Conservation (phyloP, 2,888 invertebrate species). For the Dryomyza anilis region DNA sequence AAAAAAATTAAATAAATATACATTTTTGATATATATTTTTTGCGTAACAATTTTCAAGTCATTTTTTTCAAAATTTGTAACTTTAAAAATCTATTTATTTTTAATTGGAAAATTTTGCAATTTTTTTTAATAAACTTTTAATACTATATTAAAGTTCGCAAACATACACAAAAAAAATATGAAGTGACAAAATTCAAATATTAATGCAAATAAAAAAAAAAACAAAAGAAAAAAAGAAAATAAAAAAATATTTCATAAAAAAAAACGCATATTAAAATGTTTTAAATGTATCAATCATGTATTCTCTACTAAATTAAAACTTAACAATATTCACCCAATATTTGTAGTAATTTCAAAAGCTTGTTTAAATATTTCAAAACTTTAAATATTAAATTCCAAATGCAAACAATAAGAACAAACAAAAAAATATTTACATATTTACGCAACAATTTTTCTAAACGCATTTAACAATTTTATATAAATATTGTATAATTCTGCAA, state of each 20-base stretch:
- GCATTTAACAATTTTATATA: constrained; percentile 26
- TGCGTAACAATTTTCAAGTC: no score
- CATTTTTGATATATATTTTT: no score
- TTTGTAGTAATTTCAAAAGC: constrained; percentile 52
- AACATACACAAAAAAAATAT: background rate
- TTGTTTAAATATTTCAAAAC: constrained; percentile 54
- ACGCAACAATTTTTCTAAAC: constrained; percentile 24
- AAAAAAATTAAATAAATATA: background rate
- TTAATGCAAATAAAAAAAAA: background rate
- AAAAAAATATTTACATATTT: constrained; percentile 23
- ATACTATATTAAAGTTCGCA: background rate
- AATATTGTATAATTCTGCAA: no score
- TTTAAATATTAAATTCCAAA: constrained; percentile 46
- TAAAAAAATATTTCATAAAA: background rate
- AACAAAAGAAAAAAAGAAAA: background rate
- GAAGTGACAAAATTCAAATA: background rate
- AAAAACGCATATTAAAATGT: background rate
- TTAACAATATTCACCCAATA: constrained; percentile 10
- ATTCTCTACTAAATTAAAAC: constrained; percentile 15
- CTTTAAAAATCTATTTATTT: no score
- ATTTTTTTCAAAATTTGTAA: no score
- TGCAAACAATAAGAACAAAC: constrained; percentile 30
- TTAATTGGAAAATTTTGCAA: no score
- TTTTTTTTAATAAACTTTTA: background rate
- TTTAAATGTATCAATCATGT: background rate